Evolutionary conservation across 1,140 invertebrate species (phyloP), one percentile per base, ranked within the genome.

Genomic region (Zaprionus kolodkinae): DNA sequence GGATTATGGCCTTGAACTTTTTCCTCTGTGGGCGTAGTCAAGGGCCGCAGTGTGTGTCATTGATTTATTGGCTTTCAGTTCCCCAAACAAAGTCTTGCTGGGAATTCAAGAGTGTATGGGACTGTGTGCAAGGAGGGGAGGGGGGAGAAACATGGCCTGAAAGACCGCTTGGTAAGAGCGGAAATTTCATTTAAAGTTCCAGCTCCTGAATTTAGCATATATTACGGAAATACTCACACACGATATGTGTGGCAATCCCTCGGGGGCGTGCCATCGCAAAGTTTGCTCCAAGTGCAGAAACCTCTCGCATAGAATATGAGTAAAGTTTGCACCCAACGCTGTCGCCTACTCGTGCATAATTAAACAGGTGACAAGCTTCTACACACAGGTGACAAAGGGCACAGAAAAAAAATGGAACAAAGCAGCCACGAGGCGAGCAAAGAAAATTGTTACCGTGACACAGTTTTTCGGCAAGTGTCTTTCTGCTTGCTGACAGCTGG

Each of bases 1-100:
- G 77, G 83, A 83, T 88, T 87, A 78, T 71, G 84, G 76, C 84
- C 84, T 88, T 87, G 84, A 87, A 88, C 84, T 88, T 88, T 88
- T 73, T 79, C 65, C 48, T 69, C 52, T 52, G 43, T 71, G 66
- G 61, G 63, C 50, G 59, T 48, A 67, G 67, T 52, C 64, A 55
- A 65, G 70, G 61, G 78, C 69, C 64, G 61, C 61, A 80, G 72
- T 67, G 54, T 86, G 76, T 87, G 83, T 83, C 84, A 87, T 88
- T 87, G 84, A 87, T 87, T 87, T 87, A 87, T 87, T 87, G 84
- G 65, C 71, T 73, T 69, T 73, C 57, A 61, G 65, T n/a, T 57
- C 45, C 17, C n/a, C 27, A 56, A 59, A 21, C 21, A 36, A 45
- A 67, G 30, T 33, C 65, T 69, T 21, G 52, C 36, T 57, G 6